A percentile compares a stretch with the other conserved stretches of the same genome.
These are phyloP conservation scores for Gortyna flavago DNA, from an alignment of 2,888 invertebrate species.

Conservation along the genomic window DNA sequence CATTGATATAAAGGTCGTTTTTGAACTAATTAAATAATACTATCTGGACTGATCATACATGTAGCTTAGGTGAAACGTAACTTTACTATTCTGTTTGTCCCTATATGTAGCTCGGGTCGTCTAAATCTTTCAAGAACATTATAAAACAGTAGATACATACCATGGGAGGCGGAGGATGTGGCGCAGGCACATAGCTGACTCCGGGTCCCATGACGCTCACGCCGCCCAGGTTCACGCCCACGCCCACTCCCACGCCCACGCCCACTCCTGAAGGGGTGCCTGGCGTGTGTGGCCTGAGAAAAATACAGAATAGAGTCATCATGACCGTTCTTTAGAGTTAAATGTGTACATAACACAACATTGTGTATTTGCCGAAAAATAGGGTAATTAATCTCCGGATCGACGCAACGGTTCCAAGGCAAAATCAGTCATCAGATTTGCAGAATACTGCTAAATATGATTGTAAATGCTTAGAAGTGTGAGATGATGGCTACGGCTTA, in stretches of 20 bases:
- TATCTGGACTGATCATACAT: no score
- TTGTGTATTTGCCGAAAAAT: no score
- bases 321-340: background rate
- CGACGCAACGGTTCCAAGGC: background rate
- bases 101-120: background rate
- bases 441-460: background rate
- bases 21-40: background rate
- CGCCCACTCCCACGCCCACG: conserved; percentile 78
- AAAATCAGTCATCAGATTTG: background rate
- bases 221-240: conserved; percentile 81
- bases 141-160: conserved; percentile 64
- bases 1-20: background rate
- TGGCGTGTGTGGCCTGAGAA: conserved; percentile 94
- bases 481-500: background rate
- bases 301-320: background rate
- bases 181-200: conserved; percentile 88
- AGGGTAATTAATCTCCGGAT: no score
- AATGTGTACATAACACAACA: background rate
- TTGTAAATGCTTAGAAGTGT: background rate
- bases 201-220: conserved; percentile 86
- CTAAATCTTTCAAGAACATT: background rate
- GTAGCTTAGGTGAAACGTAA: background rate
- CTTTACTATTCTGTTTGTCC: background rate
- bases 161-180: conserved; percentile 86
- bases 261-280: conserved; percentile 91